Conservation (phyloP, 2,888 invertebrate species). For the Coelopa pilipes region DNA sequence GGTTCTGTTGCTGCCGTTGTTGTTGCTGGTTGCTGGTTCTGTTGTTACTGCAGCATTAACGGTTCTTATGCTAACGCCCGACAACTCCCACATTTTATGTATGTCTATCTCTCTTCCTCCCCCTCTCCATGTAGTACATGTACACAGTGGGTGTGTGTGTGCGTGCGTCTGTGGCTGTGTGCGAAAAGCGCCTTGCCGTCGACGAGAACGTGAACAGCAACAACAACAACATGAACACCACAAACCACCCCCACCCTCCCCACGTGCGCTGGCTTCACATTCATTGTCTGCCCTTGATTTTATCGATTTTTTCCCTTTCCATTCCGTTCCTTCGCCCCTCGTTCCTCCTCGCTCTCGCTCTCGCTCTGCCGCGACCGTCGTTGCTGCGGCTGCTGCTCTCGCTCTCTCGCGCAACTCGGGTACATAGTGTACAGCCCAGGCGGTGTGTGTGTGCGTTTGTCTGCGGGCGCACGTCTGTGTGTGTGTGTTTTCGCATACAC, state of each 20-base stretch:
- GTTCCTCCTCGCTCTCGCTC: neutral
- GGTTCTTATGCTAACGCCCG: constrained; percentile 31
- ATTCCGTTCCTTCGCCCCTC: neutral
- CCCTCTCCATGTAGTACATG: neutral
- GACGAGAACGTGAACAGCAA: too few relatives aligned
- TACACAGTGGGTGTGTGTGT: too few relatives aligned
- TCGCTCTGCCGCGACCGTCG: neutral
- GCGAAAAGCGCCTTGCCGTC: too few relatives aligned
- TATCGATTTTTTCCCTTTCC: constrained; percentile 58
- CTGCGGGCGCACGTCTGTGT: constrained; percentile 1
- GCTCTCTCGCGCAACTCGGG: neutral
- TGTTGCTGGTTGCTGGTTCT: too few relatives aligned
- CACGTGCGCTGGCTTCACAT: constrained; percentile 44
- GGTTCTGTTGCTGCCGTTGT: too few relatives aligned
- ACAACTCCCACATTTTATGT: constrained; percentile 22
- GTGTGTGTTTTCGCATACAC: neutral
- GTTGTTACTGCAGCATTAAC: constrained; percentile 8
- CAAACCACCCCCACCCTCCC: neutral
- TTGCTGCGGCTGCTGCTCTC: neutral
- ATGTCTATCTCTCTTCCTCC: constrained; percentile 8
- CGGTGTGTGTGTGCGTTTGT: constrained; percentile 1
- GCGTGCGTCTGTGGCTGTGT: too few relatives aligned
- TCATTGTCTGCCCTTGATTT: constrained; percentile 67
- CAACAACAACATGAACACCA: too few relatives aligned
- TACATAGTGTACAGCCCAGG: constrained; percentile 12